phyloP scores from a whole-genome alignment of 2,113 vertebrate species.

The Sturnus vulgaris region DNA sequence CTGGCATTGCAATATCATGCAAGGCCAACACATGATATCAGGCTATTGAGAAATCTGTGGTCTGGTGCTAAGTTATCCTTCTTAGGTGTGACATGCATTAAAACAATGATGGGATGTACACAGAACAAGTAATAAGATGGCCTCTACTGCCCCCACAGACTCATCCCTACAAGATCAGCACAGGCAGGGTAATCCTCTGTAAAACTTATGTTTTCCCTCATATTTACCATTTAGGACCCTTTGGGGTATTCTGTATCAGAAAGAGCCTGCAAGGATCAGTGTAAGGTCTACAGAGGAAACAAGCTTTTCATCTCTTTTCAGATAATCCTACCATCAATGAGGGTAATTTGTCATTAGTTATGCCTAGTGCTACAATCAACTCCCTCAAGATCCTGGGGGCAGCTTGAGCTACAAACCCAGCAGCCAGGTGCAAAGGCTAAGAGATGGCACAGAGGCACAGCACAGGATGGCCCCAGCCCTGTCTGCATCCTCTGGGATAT shows the following conservation, averaged over 20 bases:
- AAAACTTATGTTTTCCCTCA: background rate
- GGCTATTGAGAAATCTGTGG: background rate
- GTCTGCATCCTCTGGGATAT: background rate
- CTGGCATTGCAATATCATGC: background rate
- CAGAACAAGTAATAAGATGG: background rate
- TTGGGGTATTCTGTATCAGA: background rate
- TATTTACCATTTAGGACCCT: accelerated
- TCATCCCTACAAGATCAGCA: background rate
- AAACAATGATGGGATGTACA: background rate
- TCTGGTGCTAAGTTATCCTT: background rate
- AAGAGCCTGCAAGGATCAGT: background rate
- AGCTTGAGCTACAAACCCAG: background rate
- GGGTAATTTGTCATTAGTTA: background rate
- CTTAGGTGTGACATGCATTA: background rate
- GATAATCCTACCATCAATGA: background rate
- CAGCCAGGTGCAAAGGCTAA: background rate
- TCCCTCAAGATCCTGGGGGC: background rate
- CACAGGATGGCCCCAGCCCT: background rate
- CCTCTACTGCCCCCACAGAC: conserved; percentile 40
- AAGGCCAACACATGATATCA: background rate
- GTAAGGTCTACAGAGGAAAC: background rate
- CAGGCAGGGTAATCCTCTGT: accelerated
- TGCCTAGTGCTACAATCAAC: background rate
- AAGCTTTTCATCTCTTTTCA: background rate
- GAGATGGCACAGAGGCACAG: background rate